A percentile compares a stretch with the other conserved stretches of the same genome.
phyloP scores from a whole-genome alignment of 2,888 invertebrate species.

The Microdon myrmicae region DNA sequence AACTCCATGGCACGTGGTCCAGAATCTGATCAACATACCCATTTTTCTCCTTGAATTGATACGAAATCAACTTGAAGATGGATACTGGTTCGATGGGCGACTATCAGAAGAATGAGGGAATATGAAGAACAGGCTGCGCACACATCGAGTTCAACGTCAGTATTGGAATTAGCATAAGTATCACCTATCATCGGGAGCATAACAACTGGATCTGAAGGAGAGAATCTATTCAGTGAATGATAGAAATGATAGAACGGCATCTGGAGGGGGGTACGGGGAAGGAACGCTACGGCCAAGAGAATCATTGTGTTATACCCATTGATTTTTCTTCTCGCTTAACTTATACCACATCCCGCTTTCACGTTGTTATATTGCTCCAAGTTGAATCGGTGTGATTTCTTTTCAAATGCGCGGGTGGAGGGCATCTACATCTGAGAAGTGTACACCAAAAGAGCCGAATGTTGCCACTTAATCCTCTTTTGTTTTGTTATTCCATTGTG shows the following conservation, averaged over 20 bases:
- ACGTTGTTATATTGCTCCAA: constrained; percentile 9
- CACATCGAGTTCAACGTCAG: constrained; percentile 18
- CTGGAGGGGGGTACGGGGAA: background rate
- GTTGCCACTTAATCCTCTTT: constrained; percentile 45
- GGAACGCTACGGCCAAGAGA: constrained; percentile 5
- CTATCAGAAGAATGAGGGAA: too few species aligned
- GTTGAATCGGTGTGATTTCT: constrained; percentile 17
- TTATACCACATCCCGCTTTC: constrained; percentile 36
- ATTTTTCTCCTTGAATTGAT: too few species aligned
- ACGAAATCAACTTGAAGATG: too few species aligned
- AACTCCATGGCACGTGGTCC: too few species aligned
- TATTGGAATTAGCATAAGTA: constrained; percentile 9
- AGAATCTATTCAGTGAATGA: too few species aligned
- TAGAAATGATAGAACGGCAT: too few species aligned
- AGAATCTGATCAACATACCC: too few species aligned
- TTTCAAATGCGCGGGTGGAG: constrained; percentile 17
- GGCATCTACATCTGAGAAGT: background rate
- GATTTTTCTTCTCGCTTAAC: constrained; percentile 40
- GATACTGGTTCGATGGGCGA: too few species aligned
- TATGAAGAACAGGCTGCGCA: background rate
- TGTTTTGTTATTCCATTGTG: constrained; percentile 40
- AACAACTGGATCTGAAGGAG: constrained; percentile 18
- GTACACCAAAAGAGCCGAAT: constrained; percentile 26
- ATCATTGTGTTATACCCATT: constrained; percentile 33
- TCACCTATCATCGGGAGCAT: constrained; percentile 9